Base-by-base conservation (phyloP, 2,113 vertebrate genomes). In the Calonectris borealis region DNA sequence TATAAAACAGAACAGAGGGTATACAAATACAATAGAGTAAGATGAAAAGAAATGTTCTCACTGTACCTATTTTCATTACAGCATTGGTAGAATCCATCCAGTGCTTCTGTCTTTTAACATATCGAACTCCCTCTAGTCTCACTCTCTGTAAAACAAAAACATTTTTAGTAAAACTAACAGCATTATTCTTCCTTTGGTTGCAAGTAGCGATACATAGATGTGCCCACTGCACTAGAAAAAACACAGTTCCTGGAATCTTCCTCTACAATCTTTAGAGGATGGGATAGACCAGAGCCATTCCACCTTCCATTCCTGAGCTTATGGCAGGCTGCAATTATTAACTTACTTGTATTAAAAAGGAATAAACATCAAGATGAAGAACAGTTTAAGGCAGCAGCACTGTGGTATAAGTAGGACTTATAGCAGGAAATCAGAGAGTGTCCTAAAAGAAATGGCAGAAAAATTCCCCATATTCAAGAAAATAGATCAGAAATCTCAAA, bases 121-220 rank as follows among this genome's bases (percentile, higher is more conserved):
- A 95, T 6, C 0, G 94, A 96, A 91, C 46, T 94, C 46, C 96
- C 79, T 96, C 94, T 96, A 57, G 95, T 76, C 71, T 97, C 97
- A 78, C 31, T 88, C 38, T 84, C 97, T 97, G 96, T 86, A 96
- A 97, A 90, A 95, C 40, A 97, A 95, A 93, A 92, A 25, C 21
- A 85, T 54, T 94, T 91, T 93, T 71, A 93, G 27, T 71, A 85
- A 72, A 94, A 78, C 21, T 79, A 79, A 65, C 13, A 92, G n/a
- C 25, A 90, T 68, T 76, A 55, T 61, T 86, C 55, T 75, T 72
- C 54, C 21, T 77, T 71, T 36, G 80, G 66, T 51, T 86, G 12
- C 69, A 91, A 71, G 16, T 0, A 66, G 8, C 17, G 69, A 91
- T 19, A 82, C 9, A 46, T 0, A 75, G 21, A 73, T 34, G 10